Evolutionary conservation across 2,888 invertebrate species (phyloP).

Genomic region (Elmis aenea): DNA sequence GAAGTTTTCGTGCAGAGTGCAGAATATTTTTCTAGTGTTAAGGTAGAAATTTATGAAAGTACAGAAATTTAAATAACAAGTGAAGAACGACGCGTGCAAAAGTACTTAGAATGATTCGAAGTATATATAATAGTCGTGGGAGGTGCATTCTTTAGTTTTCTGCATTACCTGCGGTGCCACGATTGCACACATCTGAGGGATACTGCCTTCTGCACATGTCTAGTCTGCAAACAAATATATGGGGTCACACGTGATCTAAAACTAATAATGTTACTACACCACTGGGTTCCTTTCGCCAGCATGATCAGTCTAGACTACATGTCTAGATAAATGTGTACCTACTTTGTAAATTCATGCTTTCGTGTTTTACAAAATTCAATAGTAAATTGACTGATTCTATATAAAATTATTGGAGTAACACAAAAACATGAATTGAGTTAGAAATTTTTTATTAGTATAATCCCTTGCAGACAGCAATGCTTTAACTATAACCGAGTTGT

Average conservation of each 20-base stretch:
- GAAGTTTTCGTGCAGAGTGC: conserved; percentile 12
- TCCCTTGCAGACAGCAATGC: conserved; percentile 12
- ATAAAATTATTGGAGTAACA: neutral
- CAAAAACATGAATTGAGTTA: conserved; percentile 12
- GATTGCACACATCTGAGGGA: conserved; percentile 93
- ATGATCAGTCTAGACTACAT: conserved; percentile 15
- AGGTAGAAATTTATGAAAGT: neutral
- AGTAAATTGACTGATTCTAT: too few relatives aligned
- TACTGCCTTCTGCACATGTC: conserved; percentile 97
- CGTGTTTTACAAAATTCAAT: too few relatives aligned
- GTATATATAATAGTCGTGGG: conserved; percentile 5
- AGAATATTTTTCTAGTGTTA: neutral
- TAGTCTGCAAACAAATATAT: conserved; percentile 73
- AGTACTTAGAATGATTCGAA: too few relatives aligned
- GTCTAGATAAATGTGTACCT: conserved; percentile 16
- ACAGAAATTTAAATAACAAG: too few relatives aligned
- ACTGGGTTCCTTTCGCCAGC: conserved; percentile 9
- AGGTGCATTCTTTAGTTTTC: conserved; percentile 13
- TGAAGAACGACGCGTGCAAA: too few relatives aligned
- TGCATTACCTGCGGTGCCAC: conserved; percentile 94
- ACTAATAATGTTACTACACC: conserved; percentile 14
- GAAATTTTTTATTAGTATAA: conserved; percentile 16
- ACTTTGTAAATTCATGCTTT: conserved; percentile 3
- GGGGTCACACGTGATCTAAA: conserved; percentile 31
- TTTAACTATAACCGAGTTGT: conserved; percentile 12